Percentiles rank a stretch among this genome's conserved stretches.
Evolutionary conservation across 2,113 vertebrate genomes (phyloP).

Genomic region (Amphiprion ocellaris): DNA sequence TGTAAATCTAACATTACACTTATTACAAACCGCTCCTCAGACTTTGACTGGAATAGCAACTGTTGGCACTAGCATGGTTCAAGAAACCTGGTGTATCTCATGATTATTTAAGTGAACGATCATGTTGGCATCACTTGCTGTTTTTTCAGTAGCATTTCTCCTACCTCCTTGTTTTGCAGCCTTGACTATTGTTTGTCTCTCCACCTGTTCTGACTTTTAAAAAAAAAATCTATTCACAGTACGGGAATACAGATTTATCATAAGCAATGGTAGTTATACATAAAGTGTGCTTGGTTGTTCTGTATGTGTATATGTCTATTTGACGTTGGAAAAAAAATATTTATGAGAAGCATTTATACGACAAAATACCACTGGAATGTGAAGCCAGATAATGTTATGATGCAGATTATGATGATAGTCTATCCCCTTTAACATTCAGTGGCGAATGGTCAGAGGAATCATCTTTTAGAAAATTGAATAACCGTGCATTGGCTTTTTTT

Average conservation of each 20-base stretch:
- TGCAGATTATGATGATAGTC: slow-evolving; percentile 79
- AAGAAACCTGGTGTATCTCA: slow-evolving; percentile 57
- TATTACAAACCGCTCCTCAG: slow-evolving; percentile 28
- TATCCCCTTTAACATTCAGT: slow-evolving; percentile 80
- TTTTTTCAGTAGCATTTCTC: slow-evolving; percentile 86
- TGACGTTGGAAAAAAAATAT: slow-evolving; percentile 79
- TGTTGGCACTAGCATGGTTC: slow-evolving; percentile 53
- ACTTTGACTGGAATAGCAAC: slow-evolving; percentile 57
- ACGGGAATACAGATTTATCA: slow-evolving; percentile 81
- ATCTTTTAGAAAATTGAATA: slow-evolving; percentile 53
- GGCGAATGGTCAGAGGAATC: slow-evolving; percentile 70
- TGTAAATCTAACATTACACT: neutral
- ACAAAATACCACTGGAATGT: slow-evolving; percentile 88
- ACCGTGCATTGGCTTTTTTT: slow-evolving; percentile 61
- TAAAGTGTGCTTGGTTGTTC: slow-evolving; percentile 82
- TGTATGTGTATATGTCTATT: slow-evolving; percentile 81
- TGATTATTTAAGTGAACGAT: slow-evolving; percentile 60
- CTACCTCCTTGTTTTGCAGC: slow-evolving; percentile 87
- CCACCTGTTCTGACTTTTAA: slow-evolving; percentile 68
- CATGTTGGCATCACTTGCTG: slow-evolving; percentile 73
- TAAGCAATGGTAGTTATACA: slow-evolving; percentile 82
- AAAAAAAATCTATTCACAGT: slow-evolving; percentile 61
- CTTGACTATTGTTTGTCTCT: slow-evolving; percentile 79
- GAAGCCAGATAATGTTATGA: slow-evolving; percentile 86
- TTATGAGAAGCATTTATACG: slow-evolving; percentile 85